These are phyloP conservation scores for Drosophila multiciliata DNA, from an alignment of 2,888 invertebrate genomes.

Conservation along the genomic window DNA sequence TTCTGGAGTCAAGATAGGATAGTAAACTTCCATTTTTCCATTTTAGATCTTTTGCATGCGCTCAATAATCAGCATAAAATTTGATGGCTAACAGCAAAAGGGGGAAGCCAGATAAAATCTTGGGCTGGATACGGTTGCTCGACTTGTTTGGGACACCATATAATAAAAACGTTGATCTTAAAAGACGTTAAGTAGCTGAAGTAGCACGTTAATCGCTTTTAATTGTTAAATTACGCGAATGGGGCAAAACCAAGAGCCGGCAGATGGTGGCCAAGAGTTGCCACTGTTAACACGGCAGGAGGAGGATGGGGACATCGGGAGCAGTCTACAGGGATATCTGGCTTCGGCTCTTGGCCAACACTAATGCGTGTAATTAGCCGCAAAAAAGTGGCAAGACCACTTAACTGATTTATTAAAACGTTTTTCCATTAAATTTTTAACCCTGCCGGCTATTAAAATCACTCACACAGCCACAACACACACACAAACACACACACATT, in stretches of 20 bases:
- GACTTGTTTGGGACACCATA: slow-evolving; percentile 13
- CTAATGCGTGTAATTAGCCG: slow-evolving; percentile 82
- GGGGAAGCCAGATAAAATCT: slow-evolving; percentile 22
- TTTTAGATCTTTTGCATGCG: slow-evolving; percentile 26
- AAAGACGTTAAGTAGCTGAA: slow-evolving; percentile 65
- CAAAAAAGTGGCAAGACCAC: slow-evolving; percentile 81
- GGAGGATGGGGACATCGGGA: not conserved
- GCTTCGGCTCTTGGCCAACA: slow-evolving; percentile 60
- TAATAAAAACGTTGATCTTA: slow-evolving; percentile 29
- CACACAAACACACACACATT: slow-evolving; percentile 42
- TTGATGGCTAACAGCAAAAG: slow-evolving; percentile 38
- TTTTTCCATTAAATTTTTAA: slow-evolving; percentile 81
- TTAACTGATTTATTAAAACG: slow-evolving; percentile 81
- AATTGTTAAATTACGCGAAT: slow-evolving; percentile 77
- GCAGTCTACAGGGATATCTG: slow-evolving; percentile 12
- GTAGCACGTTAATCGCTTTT: slow-evolving; percentile 75
- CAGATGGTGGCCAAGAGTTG: slow-evolving; percentile 6
- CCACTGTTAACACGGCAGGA: slow-evolving; percentile 59
- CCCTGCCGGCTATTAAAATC: slow-evolving; percentile 79
- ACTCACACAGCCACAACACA: slow-evolving; percentile 46
- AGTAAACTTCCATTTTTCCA: slow-evolving; percentile 37
- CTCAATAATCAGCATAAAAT: slow-evolving; percentile 59
- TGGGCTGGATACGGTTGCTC: slow-evolving; percentile 2
- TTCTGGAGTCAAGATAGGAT: not conserved
- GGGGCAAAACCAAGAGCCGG: not conserved